Base-by-base conservation (phyloP, 1,140 invertebrate genomes). In the Aphaenogaster floridana region DNA sequence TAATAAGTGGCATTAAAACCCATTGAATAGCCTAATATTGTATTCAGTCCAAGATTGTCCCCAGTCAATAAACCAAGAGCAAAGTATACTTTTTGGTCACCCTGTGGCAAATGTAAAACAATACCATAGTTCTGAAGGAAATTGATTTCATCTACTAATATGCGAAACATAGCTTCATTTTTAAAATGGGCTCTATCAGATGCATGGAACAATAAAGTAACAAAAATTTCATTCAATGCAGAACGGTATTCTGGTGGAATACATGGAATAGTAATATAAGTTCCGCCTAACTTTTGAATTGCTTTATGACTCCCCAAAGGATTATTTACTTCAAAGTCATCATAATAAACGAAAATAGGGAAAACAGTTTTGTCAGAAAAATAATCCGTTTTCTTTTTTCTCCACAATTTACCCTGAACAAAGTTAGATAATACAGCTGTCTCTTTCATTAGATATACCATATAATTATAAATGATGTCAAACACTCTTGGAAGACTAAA, bases 91-190 rank as follows among this genome's bases (percentile, higher is more conserved):
- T 57, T 57, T 57, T 57, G 4, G 17, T 57, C n/a, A 8, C 54
- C 54, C 7, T 57, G 54, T 57, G 54, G 54, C n/a, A 57, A 57
- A 57, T 57, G 54, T 57, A 57, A 57, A n/a, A 57, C 54, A 57
- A 57, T 57, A 57, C 54, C 54, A 57, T 21, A 2, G 54, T 57
- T n/a, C n/a, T 57, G 54, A 57, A 57, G 54, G 5, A 57, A 57
- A 57, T 57, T 57, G 6, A 57, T 57, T 57, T 57, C 54, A 57
- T 57, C 54, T 57, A 57, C 17, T 57, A 57, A 21, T 57, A 21
- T 57, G 54, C 54, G n/a, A 57, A 57, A 57, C 54, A 57, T 57
- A 57, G 54, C 54, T n/a, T 11, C 6, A n/a, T 57, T 57, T 57
- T 57, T 57, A 57, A 57, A 57, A n/a, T 57, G 17, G 54, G 54